These are phyloP conservation scores for Alces alces DNA, from an alignment of 2,113 vertebrate species.

Conservation along the genomic window DNA sequence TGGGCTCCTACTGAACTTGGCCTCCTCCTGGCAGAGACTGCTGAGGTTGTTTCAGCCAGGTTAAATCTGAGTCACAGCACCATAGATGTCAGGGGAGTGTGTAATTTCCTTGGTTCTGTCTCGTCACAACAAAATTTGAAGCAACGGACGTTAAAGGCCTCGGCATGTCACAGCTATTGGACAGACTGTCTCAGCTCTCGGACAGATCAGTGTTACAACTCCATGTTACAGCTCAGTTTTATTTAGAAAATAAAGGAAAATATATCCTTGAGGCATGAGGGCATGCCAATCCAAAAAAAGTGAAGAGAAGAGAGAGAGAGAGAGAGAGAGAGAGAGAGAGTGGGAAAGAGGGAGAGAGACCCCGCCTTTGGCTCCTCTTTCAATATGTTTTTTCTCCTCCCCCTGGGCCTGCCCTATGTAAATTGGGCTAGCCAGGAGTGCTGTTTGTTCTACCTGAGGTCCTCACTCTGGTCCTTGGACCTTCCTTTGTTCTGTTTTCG, in stretches of 20 bases:
- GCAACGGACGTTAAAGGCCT: background rate
- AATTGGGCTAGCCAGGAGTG: background rate
- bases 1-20: background rate
- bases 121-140: background rate
- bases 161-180: background rate
- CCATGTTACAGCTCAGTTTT: background rate
- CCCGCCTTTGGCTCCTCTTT: background rate
- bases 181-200: background rate
- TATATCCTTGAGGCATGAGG: background rate
- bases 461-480: background rate
- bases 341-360: background rate
- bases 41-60: background rate
- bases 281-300: background rate
- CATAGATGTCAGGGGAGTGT: background rate
- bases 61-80: background rate
- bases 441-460: background rate
- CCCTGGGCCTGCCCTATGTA: background rate
- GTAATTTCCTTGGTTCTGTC: background rate
- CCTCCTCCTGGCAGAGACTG: background rate
- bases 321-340: too few species aligned
- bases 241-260: background rate
- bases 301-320: background rate
- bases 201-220: background rate
- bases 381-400: background rate
- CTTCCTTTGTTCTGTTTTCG: background rate